phyloP scores from a whole-genome alignment of 1,140 invertebrate genomes.

The Drosophila ogumai region DNA sequence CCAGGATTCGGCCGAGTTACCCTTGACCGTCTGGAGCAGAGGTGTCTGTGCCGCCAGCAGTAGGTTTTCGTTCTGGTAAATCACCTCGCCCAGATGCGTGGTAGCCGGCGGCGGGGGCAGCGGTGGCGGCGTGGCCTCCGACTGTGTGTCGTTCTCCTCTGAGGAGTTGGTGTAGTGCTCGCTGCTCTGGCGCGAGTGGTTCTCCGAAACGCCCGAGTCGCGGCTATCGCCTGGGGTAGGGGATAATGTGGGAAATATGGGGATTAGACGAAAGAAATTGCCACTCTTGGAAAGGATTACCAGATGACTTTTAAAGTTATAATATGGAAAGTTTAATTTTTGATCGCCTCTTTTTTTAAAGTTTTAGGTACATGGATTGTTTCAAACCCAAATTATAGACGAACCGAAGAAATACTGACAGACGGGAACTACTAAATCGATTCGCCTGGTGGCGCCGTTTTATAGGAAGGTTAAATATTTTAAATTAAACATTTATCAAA shows the following conservation, averaged over 20 bases:
- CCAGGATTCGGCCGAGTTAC: constrained; percentile 82
- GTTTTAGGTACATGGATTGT: too few species aligned
- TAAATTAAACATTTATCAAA: background rate
- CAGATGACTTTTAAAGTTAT: too few species aligned
- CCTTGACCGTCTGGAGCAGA: constrained; percentile 75
- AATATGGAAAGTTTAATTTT: too few species aligned
- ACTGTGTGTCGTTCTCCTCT: constrained; percentile 82
- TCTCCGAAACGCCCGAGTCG: constrained; percentile 91
- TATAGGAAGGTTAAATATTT: too few species aligned
- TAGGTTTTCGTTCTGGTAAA: constrained; percentile 85
- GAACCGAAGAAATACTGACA: background rate
- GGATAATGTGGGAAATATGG: background rate
- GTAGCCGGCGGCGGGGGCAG: constrained; percentile 46
- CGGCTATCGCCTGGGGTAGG: constrained; percentile 86
- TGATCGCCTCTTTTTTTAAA: too few species aligned
- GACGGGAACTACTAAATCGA: background rate
- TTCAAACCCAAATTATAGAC: too few species aligned
- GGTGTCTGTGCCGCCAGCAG: constrained; percentile 71
- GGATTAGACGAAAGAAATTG: background rate
- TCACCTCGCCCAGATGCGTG: constrained; percentile 86
- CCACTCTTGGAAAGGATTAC: too few species aligned
- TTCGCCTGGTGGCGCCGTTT: background rate
- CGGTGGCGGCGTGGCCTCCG: constrained; percentile 72
- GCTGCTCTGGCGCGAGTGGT: constrained; percentile 91
- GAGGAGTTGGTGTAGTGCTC: constrained; percentile 86